Evolutionary conservation across 2,797 vertebrate species (phyloP), one percentile per base, ranked within the genome.

Genomic region (Spinus pinus): DNA sequence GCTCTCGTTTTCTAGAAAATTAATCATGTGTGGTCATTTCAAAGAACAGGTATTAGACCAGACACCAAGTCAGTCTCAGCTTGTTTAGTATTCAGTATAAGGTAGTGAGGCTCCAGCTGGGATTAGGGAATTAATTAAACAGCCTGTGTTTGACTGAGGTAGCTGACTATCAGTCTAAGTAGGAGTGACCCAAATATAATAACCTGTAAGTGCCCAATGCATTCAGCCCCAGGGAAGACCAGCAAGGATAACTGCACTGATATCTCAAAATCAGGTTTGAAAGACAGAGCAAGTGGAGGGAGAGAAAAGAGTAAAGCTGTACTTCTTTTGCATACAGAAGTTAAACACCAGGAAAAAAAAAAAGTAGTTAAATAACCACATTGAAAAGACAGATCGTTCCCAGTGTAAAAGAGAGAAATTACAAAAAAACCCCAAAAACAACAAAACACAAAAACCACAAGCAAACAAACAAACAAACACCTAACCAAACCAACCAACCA

Each of bases 51-150:
- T 64, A 24, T 61, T 72, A 69, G 33, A 88, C 8, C 24, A 61
- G 61, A 65, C 28, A 61, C 14, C 4, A 47, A 77, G 12, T 58
- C 72, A 84, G 22, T 33, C 57, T 85, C 19, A 2, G 3, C 27
- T 85, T 86, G 39, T 35, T 95, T 74, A 71, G 57, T 67, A 91
- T 89, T 96, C 81, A 57, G 37, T n/a, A 42, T 60, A 71, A 67
- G 9, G 19, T 42, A 67, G 21, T 11, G 27, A 82, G 10, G 7
- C 39, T 95, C 47, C 69, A 78, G 17, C 15, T 89, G 69, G 79
- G 79, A 89, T 77, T 91, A 96, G 27, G 71, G 53, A 94, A 94
- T 89, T 94, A 95, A 92, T 94, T 94, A 89, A 94, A 85, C 18
- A 88, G 81, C 46, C 46, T 6, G 2, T 89, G 64, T 89, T 85